These are phyloP conservation scores for Paramacrobiotus metropolitanus DNA, from an alignment of 1,140 invertebrate species.

Conservation along the genomic window DNA sequence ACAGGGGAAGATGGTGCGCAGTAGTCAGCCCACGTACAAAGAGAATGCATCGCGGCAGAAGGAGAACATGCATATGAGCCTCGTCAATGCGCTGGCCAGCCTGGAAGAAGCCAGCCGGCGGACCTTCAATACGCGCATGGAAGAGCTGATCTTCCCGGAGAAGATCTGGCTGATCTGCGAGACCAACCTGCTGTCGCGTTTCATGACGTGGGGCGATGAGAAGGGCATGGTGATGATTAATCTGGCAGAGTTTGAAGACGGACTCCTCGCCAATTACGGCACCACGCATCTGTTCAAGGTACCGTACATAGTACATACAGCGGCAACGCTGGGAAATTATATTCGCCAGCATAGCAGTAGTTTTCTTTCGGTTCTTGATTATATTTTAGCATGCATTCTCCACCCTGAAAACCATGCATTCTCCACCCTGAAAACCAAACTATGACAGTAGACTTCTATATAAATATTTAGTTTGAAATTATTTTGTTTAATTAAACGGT, in stretches of 20 bases:
- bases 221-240: not conserved
- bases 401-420: no score
- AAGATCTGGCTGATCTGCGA: not conserved
- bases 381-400: no score
- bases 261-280: not conserved
- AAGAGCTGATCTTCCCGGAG: not conserved
- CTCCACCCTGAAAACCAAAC: no score
- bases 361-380: no score
- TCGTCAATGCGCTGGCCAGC: not conserved
- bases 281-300: not conserved
- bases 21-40: not conserved
- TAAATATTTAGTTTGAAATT: no score
- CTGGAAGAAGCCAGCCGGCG: not conserved
- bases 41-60: not conserved
- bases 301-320: no score
- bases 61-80: not conserved
- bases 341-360: no score
- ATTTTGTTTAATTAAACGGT: no score
- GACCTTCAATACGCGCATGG: not conserved
- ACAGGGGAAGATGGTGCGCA: not conserved
- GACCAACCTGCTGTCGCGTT: not conserved
- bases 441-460: no score
- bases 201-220: not conserved
- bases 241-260: not conserved
- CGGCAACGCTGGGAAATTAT: no score